Percentiles rank a stretch among this genome's conserved stretches.
Conservation (phyloP, 2,797 vertebrate genomes). For the Lithobates pipiens region DNA sequence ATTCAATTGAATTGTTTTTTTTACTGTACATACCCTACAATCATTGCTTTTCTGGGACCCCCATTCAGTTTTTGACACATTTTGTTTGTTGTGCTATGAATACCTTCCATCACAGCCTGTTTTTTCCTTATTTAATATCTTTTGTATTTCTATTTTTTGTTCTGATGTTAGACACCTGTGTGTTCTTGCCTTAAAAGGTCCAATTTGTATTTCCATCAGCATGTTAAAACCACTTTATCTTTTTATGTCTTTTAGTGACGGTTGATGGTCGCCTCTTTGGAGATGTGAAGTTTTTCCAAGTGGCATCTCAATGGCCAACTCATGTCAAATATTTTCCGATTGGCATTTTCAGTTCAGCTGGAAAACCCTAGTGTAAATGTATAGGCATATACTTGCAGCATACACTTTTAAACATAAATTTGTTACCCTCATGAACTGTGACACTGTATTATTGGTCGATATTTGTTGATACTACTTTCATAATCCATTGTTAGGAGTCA, state of each 20-base stretch:
- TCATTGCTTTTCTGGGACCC: no score
- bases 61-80: no score
- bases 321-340: conserved; percentile 94
- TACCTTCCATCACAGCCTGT: no score
- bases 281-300: conserved; percentile 95
- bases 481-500: not conserved
- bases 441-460: conserved; percentile 9
- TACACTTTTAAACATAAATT: not conserved
- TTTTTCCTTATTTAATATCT: no score
- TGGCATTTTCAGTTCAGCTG: conserved; percentile 85
- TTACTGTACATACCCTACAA: no score
- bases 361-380: conserved; percentile 73
- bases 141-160: no score
- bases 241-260: conserved; percentile 74
- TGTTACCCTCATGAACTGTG: not conserved
- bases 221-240: no score
- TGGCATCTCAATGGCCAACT: conserved; percentile 93
- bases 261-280: conserved; percentile 92
- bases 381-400: not conserved
- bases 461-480: not conserved
- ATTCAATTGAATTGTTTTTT: no score
- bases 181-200: no score
- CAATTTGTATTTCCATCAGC: no score
- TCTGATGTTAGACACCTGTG: no score
- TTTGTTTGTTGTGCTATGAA: no score